Percentiles rank a stretch among this genome's conserved stretches.
These are phyloP conservation scores for Ophion ventricosus DNA, from an alignment of 2,888 invertebrate genomes.

Conservation along the genomic window DNA sequence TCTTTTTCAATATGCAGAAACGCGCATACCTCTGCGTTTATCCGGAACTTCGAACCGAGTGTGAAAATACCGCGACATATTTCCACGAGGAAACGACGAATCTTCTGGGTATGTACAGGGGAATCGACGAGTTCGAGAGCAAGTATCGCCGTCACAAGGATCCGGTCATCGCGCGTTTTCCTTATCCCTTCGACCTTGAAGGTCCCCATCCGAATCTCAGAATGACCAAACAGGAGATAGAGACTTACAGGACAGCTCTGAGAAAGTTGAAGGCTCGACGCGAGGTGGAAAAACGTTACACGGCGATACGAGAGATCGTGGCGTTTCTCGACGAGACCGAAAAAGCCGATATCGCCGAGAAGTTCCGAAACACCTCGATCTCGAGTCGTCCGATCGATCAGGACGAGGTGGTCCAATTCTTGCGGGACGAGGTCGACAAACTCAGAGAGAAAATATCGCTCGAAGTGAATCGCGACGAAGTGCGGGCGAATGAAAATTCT, in stretches of 20 bases:
- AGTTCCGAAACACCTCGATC: conserved; percentile 45
- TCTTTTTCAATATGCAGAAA: conserved; percentile 75
- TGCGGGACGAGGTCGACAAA: conserved; percentile 38
- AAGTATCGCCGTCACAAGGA: conserved; percentile 59
- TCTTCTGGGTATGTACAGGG: conserved; percentile 74
- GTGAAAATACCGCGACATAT: conserved; percentile 76
- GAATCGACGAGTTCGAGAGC: conserved; percentile 77
- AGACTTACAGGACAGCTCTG: conserved; percentile 73
- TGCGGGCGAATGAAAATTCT: neutral
- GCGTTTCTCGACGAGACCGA: conserved; percentile 26
- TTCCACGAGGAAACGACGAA: conserved; percentile 66
- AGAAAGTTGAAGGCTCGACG: conserved; percentile 69
- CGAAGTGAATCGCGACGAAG: neutral
- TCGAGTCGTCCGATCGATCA: conserved; percentile 16
- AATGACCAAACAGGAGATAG: conserved; percentile 72
- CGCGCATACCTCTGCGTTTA: conserved; percentile 76
- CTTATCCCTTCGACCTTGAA: conserved; percentile 72
- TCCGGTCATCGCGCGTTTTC: conserved; percentile 72
- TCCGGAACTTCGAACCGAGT: conserved; percentile 76
- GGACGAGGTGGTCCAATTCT: conserved; percentile 59
- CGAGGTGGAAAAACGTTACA: conserved; percentile 60
- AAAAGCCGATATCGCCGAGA: conserved; percentile 61
- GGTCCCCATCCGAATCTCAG: conserved; percentile 74
- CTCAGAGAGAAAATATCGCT: neutral
- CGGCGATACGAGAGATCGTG: conserved; percentile 49